phyloP scores from a whole-genome alignment of 2,797 vertebrate species.

The Manis pentadactyla region DNA sequence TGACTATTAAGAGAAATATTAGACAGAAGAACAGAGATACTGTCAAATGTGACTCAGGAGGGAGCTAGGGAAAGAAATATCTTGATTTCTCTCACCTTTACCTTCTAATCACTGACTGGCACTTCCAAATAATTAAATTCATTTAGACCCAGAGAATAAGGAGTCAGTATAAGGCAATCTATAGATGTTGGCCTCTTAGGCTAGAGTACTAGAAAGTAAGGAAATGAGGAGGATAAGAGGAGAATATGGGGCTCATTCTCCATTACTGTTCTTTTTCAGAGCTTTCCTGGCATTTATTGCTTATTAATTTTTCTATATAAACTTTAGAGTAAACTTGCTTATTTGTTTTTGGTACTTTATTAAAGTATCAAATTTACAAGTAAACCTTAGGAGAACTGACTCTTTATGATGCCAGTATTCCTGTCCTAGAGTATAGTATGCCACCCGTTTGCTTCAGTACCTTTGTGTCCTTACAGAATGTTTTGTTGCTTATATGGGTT shows the following conservation, averaged over 20 bases:
- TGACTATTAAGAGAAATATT: not conserved
- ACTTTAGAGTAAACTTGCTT: not conserved
- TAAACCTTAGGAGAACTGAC: not conserved
- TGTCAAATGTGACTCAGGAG: not conserved
- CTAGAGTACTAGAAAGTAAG: not conserved
- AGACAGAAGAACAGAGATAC: not conserved
- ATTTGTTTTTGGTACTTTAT: not conserved
- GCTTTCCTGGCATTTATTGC: not conserved
- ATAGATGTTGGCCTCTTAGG: not conserved
- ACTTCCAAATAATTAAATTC: not conserved
- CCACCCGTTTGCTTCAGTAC: not conserved
- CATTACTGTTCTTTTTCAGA: not conserved
- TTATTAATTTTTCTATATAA: conserved; percentile 21
- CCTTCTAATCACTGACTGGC: not conserved
- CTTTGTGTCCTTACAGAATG: not conserved
- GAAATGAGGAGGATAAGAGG: not conserved
- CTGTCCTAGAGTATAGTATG: not conserved
- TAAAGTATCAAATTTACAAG: not conserved
- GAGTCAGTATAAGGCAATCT: not conserved
- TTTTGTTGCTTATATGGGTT: not conserved
- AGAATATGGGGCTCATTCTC: not conserved
- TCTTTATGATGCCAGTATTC: not conserved
- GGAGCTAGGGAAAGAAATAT: not conserved
- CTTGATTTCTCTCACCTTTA: not conserved
- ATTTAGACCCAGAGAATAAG: not conserved